Evolutionary conservation across 1,140 invertebrate genomes (phyloP).

Genomic region (Ptiloglossa arizonensis): DNA sequence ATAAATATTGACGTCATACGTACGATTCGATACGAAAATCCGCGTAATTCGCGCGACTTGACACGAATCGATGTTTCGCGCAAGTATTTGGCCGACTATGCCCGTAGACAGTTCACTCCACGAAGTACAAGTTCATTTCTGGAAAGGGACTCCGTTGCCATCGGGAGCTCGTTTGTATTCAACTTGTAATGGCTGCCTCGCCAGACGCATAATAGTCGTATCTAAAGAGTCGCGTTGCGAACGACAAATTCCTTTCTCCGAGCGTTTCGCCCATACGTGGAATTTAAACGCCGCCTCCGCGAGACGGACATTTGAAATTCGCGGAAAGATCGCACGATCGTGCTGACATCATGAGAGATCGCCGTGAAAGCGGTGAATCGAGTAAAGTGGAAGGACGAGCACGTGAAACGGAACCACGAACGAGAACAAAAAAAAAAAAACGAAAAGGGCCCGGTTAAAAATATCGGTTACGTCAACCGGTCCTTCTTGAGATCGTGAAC

Average conservation of each 20-base stretch:
- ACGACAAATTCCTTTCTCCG: constrained; percentile 59
- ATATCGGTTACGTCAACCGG: constrained; percentile 68
- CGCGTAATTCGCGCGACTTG: too few relatives aligned
- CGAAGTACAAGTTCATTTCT: constrained; percentile 45
- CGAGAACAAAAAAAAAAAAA: too few relatives aligned
- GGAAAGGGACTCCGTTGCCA: background rate
- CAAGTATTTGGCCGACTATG: too few relatives aligned
- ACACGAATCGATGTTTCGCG: too few relatives aligned
- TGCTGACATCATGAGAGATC: constrained; percentile 8
- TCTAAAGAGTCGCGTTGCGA: constrained; percentile 50
- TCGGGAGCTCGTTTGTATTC: constrained; percentile 53
- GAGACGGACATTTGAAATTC: constrained; percentile 31
- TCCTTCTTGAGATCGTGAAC: too few relatives aligned
- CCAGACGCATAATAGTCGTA: constrained; percentile 49
- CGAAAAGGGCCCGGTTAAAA: constrained; percentile 62
- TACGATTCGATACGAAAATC: too few relatives aligned
- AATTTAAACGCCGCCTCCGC: constrained; percentile 46
- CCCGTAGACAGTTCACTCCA: constrained; percentile 2
- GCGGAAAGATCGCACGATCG: constrained; percentile 19
- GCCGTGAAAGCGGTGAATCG: constrained; percentile 12
- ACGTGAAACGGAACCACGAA: too few relatives aligned
- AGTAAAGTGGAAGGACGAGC: constrained; percentile 17
- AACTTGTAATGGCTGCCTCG: constrained; percentile 47
- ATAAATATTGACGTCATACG: too few relatives aligned
- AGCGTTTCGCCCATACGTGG: constrained; percentile 20